Evolutionary conservation across 2,797 vertebrate species (phyloP).

Genomic region (Onychomys torridus): DNA sequence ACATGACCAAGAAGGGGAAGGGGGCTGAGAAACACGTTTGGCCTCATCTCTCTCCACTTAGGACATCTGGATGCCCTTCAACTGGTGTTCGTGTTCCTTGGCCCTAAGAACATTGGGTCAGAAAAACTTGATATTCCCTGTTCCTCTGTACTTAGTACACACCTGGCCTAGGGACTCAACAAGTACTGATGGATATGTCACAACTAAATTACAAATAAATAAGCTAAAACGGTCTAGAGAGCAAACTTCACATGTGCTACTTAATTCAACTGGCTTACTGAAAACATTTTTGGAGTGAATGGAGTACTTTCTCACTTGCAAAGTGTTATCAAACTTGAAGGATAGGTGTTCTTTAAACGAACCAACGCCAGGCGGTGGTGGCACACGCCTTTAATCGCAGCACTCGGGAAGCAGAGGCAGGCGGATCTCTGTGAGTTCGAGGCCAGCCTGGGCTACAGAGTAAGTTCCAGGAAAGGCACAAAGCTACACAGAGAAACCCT

Average conservation of each 20-base stretch:
- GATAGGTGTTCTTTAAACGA: background rate
- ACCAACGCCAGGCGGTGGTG: too few species aligned
- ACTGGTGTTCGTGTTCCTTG: background rate
- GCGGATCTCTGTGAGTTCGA: too few species aligned
- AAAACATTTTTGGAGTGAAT: slow-evolving; percentile 52
- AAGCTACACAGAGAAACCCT: too few species aligned
- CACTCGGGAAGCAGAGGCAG: too few species aligned
- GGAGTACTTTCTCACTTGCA: slow-evolving; percentile 44
- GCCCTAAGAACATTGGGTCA: background rate
- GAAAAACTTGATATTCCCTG: background rate
- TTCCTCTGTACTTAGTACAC: background rate
- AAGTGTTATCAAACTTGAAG: background rate
- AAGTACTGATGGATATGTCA: slow-evolving; percentile 21
- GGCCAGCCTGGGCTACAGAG: too few species aligned
- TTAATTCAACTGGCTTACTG: slow-evolving; percentile 63
- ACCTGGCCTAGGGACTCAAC: background rate
- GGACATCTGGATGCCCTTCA: background rate
- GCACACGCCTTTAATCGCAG: too few species aligned
- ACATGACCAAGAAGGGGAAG: background rate
- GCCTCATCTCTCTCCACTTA: background rate
- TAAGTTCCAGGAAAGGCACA: too few species aligned
- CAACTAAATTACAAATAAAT: slow-evolving; percentile 55
- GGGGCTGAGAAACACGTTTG: background rate
- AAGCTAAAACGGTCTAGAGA: slow-evolving; percentile 28
- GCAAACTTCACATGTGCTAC: slow-evolving; percentile 37